Evolutionary conservation across 2,888 invertebrate species (phyloP).

Genomic region (Pachydiplax longipennis): DNA sequence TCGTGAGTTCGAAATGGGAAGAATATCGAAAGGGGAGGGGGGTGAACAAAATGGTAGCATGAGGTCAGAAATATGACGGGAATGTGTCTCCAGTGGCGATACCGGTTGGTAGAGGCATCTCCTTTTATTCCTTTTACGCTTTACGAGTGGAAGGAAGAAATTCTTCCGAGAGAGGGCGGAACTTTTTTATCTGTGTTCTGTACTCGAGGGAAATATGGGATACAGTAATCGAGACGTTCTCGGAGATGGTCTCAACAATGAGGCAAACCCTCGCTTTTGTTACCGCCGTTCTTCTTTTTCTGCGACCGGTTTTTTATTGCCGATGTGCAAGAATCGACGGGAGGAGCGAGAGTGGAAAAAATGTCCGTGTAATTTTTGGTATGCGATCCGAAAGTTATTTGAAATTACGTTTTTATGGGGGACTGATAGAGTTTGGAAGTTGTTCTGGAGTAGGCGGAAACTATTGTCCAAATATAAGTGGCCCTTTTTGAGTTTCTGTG

Average conservation of each 20-base stretch:
- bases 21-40: neutral
- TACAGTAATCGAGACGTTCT: constrained; percentile 31
- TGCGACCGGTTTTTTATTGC: neutral
- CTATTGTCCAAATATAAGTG: neutral
- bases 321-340: too few species aligned
- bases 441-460: neutral
- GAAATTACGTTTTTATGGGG: neutral
- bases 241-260: constrained; percentile 28
- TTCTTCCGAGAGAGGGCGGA: neutral
- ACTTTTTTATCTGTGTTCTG: neutral
- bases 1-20: neutral
- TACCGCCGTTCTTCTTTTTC: neutral
- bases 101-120: neutral
- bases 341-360: neutral
- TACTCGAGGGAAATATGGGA: constrained; percentile 22
- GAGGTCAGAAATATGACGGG: constrained; percentile 18
- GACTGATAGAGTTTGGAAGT: neutral
- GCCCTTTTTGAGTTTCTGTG: neutral
- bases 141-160: neutral
- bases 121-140: neutral
- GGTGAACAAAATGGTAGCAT: neutral
- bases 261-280: neutral
- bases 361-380: neutral
- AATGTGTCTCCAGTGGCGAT: constrained; percentile 14
- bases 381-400: neutral